phyloP scores from a whole-genome alignment of 2,797 vertebrate species.

The Propithecus deckenii region DNA sequence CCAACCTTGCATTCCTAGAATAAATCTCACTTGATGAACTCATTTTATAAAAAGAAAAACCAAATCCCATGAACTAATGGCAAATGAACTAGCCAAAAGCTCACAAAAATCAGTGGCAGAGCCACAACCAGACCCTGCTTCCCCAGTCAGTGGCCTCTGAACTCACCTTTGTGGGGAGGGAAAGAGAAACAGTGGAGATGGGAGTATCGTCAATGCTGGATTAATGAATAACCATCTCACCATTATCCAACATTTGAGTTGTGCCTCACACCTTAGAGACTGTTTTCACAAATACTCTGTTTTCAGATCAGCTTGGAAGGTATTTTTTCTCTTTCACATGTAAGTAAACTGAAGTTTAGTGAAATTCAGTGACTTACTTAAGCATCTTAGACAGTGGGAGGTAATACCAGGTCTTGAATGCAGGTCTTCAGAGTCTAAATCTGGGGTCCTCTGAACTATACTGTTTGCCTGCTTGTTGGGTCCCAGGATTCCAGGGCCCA shows the following conservation, averaged over 20 bases:
- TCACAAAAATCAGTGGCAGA: not conserved
- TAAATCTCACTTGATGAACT: not conserved
- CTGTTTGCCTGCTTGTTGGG: not conserved
- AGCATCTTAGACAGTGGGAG: not conserved
- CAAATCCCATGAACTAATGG: not conserved
- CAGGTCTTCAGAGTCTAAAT: not conserved
- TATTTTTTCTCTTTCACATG: not conserved
- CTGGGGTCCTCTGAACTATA: too few species aligned
- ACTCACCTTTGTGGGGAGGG: not conserved
- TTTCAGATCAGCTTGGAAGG: not conserved
- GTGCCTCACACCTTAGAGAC: not conserved
- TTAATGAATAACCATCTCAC: not conserved
- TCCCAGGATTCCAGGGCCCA: not conserved
- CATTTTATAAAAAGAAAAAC: slow-evolving; percentile 1
- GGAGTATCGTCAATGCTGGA: not conserved
- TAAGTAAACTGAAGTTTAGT: not conserved
- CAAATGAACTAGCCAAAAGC: not conserved
- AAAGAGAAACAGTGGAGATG: not conserved
- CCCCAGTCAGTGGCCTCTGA: not conserved
- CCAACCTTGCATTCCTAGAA: not conserved
- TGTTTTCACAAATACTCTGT: not conserved
- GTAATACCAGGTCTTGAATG: not conserved
- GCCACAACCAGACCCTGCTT: not conserved
- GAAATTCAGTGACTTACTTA: not conserved
- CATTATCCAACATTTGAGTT: not conserved